Conservation (phyloP, 2,113 vertebrate species). For the Macquaria ambigua region DNA sequence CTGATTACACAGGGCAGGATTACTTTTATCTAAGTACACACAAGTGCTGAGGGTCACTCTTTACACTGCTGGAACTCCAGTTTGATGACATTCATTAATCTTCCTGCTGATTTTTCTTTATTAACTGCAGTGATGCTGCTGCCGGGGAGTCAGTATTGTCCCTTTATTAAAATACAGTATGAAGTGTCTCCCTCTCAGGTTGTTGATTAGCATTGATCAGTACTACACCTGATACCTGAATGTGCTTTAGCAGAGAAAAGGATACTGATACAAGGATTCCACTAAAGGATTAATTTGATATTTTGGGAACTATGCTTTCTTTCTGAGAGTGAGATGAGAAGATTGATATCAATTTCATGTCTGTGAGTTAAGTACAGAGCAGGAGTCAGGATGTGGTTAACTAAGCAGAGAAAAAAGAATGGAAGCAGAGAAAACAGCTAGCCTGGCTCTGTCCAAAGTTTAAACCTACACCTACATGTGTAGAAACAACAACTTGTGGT, state of each 20-base stretch:
- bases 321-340: no score
- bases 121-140: not conserved
- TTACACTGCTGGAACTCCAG: not conserved
- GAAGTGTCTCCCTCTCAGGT: not conserved
- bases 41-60: not conserved
- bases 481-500: no score
- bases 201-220: not conserved
- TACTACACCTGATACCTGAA: not conserved
- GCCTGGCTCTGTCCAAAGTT: no score
- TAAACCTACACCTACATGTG: no score
- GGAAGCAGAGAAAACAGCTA: no score
- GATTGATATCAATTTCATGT: no score
- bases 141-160: not conserved
- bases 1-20: constrained; percentile 37
- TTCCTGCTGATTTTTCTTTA: not conserved
- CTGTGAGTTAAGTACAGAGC: no score
- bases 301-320: not conserved
- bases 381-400: no score
- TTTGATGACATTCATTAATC: not conserved
- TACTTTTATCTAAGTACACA: constrained; percentile 26
- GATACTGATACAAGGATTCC: no score
- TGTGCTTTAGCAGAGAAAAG: not conserved
- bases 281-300: not conserved
- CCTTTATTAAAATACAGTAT: not conserved
- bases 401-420: no score